Evolutionary conservation across 1,140 invertebrate genomes (phyloP).

Genomic region (Platorchestia sp.): DNA sequence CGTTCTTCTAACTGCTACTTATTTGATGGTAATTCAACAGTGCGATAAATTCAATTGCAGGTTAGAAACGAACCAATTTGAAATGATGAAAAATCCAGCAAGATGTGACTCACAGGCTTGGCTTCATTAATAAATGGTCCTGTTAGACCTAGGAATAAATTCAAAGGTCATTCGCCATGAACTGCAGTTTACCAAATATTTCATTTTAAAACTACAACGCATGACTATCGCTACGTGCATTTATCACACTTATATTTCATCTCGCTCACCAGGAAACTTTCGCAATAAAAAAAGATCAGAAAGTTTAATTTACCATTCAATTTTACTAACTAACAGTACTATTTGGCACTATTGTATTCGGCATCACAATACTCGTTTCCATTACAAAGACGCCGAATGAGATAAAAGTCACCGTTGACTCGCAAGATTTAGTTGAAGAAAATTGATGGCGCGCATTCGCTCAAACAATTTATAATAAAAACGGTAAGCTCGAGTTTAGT

Average conservation of each 20-base stretch:
- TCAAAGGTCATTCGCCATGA: no score
- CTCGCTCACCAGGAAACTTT: not conserved
- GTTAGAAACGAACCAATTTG: no score
- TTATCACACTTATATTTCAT: not conserved
- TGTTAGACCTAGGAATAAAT: no score
- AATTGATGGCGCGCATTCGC: not conserved
- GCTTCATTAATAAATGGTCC: no score
- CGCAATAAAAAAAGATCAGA: not conserved
- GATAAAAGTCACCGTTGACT: not conserved
- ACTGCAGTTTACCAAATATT: no score
- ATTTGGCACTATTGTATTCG: no score
- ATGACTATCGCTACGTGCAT: not conserved
- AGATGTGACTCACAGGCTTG: no score
- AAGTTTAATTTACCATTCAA: not conserved
- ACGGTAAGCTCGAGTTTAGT: not conserved
- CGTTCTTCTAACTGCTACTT: no score
- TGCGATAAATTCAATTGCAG: no score
- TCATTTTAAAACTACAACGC: not conserved
- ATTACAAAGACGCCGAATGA: not conserved
- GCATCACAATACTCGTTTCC: not conserved
- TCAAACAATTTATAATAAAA: not conserved
- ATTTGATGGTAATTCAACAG: no score
- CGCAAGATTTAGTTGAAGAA: not conserved
- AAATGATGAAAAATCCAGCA: no score
- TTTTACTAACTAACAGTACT: not conserved